Percentiles rank a stretch among this genome's conserved stretches.
Evolutionary conservation across 2,113 vertebrate genomes (phyloP).

Genomic region (Pteronura brasiliensis): DNA sequence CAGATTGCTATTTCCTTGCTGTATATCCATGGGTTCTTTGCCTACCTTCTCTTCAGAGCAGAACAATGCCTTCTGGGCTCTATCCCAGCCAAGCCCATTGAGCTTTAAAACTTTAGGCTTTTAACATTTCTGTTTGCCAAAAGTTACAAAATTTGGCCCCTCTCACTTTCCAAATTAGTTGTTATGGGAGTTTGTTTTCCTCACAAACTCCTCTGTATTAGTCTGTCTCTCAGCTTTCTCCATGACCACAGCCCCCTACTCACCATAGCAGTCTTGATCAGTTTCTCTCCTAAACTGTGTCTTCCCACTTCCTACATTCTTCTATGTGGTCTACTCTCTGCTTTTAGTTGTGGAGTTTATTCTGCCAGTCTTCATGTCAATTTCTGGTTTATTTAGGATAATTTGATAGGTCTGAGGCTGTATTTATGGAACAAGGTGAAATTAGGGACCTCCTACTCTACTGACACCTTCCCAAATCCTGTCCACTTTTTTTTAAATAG

Average conservation of each 20-base stretch:
- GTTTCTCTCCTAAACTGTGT: background rate
- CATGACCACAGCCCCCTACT: no score
- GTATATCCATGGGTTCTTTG: background rate
- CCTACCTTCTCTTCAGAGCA: background rate
- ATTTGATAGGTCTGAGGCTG: background rate
- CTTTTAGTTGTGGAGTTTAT: background rate
- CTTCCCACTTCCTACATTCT: background rate
- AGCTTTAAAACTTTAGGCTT: background rate
- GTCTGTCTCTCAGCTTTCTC: background rate
- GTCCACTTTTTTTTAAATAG: background rate
- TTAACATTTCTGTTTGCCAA: background rate
- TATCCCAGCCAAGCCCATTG: background rate
- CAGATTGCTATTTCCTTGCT: background rate
- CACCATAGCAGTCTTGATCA: background rate
- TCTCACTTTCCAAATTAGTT: background rate
- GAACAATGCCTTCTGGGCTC: background rate
- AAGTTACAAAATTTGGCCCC: background rate
- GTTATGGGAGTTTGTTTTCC: background rate
- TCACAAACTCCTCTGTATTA: background rate
- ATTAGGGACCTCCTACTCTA: background rate
- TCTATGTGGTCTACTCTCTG: background rate
- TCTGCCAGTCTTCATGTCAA: background rate
- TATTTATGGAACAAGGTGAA: background rate
- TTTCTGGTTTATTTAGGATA: background rate
- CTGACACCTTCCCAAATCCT: background rate